Percentiles rank a stretch among this genome's conserved stretches.
Conservation (phyloP, 2,797 vertebrate species). For the Poecile montanus region DNA sequence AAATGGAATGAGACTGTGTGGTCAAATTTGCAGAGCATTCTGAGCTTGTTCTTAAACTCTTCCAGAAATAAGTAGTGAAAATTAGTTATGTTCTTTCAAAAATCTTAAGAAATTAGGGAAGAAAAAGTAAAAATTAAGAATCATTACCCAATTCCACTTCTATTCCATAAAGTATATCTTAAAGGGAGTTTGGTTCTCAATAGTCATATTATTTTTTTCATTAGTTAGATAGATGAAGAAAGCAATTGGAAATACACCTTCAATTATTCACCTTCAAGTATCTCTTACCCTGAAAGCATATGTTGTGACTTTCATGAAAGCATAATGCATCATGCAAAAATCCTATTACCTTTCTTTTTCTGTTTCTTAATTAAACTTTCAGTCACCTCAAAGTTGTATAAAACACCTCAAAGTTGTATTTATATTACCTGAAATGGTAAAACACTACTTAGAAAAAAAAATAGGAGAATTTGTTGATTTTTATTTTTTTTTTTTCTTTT, state of each 20-base stretch:
- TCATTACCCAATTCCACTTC: neutral
- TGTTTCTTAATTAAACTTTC: neutral
- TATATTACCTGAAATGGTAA: neutral
- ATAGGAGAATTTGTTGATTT: accelerated
- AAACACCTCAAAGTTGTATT: neutral
- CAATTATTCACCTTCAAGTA: neutral
- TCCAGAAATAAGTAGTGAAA: neutral
- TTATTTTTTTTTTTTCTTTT: neutral
- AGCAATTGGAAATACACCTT: neutral
- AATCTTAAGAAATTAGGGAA: neutral
- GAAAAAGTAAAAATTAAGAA: neutral
- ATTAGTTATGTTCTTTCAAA: neutral
- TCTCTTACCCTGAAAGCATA: neutral
- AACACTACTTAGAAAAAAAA: neutral
- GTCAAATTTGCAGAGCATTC: neutral
- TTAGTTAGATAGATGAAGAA: neutral
- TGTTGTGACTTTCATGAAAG: neutral
- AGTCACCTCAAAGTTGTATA: neutral
- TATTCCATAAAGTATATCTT: neutral
- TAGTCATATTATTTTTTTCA: neutral
- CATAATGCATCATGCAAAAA: neutral
- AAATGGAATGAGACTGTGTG: neutral
- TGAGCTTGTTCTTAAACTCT: neutral
- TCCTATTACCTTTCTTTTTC: neutral
- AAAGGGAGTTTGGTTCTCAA: neutral